These are phyloP conservation scores for Gambusia holbrooki DNA, from an alignment of 2,113 vertebrate species.

Conservation along the genomic window DNA sequence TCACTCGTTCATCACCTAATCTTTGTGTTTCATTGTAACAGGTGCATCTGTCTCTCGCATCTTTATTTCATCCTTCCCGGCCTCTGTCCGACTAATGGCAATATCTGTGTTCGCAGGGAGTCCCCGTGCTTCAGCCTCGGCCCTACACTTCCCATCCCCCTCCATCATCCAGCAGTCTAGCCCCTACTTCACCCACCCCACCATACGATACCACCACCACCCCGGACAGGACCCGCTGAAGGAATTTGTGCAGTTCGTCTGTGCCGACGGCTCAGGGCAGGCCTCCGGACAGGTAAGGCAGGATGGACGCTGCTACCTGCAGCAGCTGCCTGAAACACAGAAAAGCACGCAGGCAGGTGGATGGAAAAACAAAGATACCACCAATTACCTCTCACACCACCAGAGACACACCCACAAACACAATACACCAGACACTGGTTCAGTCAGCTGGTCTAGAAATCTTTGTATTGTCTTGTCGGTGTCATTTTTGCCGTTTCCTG, in stretches of 20 bases:
- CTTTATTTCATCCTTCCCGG: background rate
- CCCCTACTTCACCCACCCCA: conserved; percentile 96
- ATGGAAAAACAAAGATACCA: background rate
- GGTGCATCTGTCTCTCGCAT: background rate
- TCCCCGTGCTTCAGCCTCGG: conserved; percentile 92
- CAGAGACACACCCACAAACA: background rate
- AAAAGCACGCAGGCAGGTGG: background rate
- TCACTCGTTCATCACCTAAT: conserved; percentile 16
- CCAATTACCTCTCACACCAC: background rate
- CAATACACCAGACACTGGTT: conserved; percentile 33
- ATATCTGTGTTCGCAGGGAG: conserved; percentile 82
- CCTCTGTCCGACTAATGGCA: conserved; percentile 34
- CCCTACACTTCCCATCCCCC: conserved; percentile 95
- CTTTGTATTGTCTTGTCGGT: conserved; percentile 70
- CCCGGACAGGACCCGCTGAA: conserved; percentile 93
- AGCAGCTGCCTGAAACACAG: background rate
- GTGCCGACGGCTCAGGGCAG: conserved; percentile 92
- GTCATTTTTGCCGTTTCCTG: conserved; percentile 68
- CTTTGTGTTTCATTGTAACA: conserved; percentile 16
- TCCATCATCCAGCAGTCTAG: conserved; percentile 98
- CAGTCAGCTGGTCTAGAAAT: conserved; percentile 42
- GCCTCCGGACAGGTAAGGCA: conserved; percentile 89
- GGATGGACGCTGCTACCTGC: background rate
- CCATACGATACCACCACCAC: conserved; percentile 96
- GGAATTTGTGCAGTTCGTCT: conserved; percentile 97